Evolutionary conservation across 2,888 invertebrate genomes (phyloP).

Genomic region (Scelioninae gen. 1): DNA sequence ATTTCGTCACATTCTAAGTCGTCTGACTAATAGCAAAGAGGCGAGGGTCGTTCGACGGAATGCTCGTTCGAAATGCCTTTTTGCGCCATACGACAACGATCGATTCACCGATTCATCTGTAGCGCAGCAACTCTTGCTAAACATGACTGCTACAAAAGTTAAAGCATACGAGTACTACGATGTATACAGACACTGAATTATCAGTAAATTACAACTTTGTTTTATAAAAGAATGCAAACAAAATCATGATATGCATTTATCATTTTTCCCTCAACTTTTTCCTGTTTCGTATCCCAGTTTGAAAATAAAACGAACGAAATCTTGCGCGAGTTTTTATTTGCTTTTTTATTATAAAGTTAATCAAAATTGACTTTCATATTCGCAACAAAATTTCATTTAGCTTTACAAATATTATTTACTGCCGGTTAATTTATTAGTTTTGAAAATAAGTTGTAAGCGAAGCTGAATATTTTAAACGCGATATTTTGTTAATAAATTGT

Average conservation of each 20-base stretch:
- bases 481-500: no score
- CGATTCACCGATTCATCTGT: constrained; percentile 58
- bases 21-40: constrained; percentile 34
- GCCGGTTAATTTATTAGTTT: neutral
- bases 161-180: constrained; percentile 77
- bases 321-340: neutral
- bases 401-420: neutral
- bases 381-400: neutral
- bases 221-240: constrained; percentile 80
- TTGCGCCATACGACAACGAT: constrained; percentile 57
- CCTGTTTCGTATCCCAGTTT: neutral
- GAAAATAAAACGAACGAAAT: neutral
- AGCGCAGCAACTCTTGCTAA: constrained; percentile 63
- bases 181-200: constrained; percentile 81
- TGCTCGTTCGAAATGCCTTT: constrained; percentile 53
- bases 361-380: neutral
- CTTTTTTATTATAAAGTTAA: neutral
- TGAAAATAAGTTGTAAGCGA: neutral
- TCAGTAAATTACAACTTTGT: constrained; percentile 81
- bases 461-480: no score
- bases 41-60: constrained; percentile 25
- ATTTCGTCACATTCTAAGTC: constrained; percentile 54
- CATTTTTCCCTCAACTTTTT: constrained; percentile 7
- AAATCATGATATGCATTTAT: constrained; percentile 43
- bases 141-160: constrained; percentile 69